Conservation (phyloP, 2,797 vertebrate genomes). For the Hapalemur alaotrensis region DNA sequence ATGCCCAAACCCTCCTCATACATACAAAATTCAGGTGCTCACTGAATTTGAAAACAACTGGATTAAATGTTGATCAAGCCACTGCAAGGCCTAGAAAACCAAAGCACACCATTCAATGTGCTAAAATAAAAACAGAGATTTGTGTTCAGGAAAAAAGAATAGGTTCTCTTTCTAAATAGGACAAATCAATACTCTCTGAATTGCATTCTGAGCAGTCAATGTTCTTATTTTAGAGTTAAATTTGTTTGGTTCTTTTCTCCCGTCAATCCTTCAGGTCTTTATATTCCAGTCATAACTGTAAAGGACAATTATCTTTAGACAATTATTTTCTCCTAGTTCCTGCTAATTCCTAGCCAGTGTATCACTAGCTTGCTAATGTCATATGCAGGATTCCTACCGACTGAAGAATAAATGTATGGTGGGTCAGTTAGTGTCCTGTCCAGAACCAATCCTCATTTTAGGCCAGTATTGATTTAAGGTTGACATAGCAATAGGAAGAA, state of each 20-base stretch:
- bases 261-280: not conserved
- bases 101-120: not conserved
- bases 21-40: not conserved
- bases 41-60: not conserved
- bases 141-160: conserved; percentile 43
- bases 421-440: not conserved
- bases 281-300: conserved; percentile 28
- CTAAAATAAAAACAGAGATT: conserved; percentile 16
- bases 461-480: not conserved
- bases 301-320: conserved; percentile 29
- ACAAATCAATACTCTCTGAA: conserved; percentile 61
- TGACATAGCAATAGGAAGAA: not conserved
- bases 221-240: conserved; percentile 24
- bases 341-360: not conserved
- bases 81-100: not conserved
- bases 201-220: conserved; percentile 55
- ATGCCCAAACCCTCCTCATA: not conserved
- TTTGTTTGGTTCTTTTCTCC: conserved; percentile 38
- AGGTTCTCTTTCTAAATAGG: conserved; percentile 27
- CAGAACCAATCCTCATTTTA: not conserved
- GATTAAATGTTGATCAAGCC: conserved; percentile 1
- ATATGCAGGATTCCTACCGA: not conserved
- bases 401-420: not conserved
- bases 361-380: not conserved
- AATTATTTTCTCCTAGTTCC: not conserved